A percentile compares a stretch with the other conserved stretches of the same genome.
Conservation (phyloP, 2,888 invertebrate genomes). For the Cataglyphis livida region DNA sequence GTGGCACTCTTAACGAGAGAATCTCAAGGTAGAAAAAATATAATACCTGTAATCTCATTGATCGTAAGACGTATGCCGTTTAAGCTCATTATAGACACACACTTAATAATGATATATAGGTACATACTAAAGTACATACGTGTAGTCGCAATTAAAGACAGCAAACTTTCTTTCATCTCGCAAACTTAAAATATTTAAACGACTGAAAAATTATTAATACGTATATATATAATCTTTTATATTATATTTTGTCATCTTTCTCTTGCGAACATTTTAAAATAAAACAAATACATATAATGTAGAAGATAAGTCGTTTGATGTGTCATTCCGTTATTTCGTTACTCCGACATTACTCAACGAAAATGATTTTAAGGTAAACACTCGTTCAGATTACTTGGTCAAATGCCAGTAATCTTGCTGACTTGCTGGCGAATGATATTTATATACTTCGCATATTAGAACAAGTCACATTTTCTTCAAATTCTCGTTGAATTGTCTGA, state of each 20-base stretch:
- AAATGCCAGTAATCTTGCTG: constrained; percentile 40
- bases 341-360: constrained; percentile 16
- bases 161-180: not conserved
- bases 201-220: not conserved
- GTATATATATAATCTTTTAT: not conserved
- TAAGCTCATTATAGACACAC: constrained; percentile 10
- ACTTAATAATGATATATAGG: constrained; percentile 7
- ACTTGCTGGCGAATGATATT: constrained; percentile 47
- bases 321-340: constrained; percentile 38
- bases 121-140: not conserved
- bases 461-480: constrained; percentile 37
- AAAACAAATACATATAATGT: not conserved
- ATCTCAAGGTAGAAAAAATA: constrained; percentile 17
- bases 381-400: constrained; percentile 39
- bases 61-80: not conserved
- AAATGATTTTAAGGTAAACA: constrained; percentile 49
- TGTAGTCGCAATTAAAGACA: not conserved
- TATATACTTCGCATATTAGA: constrained; percentile 41
- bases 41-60: constrained; percentile 11
- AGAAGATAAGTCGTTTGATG: not conserved
- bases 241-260: not conserved
- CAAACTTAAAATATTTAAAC: not conserved
- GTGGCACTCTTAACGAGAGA: not conserved
- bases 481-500: constrained; percentile 24
- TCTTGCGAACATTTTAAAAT: not conserved